A percentile compares a stretch with the other conserved stretches of the same genome.
phyloP scores from a whole-genome alignment of 2,888 invertebrate genomes.

The Piscicola geometra region DNA sequence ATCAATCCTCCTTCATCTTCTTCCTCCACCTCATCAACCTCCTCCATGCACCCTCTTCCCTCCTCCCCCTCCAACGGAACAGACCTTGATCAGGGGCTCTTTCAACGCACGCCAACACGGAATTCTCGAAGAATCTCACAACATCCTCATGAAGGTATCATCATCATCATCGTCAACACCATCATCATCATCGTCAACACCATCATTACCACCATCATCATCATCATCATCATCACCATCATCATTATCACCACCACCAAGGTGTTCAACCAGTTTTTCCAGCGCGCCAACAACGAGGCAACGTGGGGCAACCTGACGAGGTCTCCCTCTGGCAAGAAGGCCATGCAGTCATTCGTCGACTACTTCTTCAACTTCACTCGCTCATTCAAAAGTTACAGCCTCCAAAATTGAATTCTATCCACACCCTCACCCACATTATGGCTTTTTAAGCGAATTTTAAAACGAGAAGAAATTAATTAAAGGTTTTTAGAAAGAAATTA shows the following conservation, averaged over 20 bases:
- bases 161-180: too few relatives aligned
- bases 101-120: conserved; percentile 14
- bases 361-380: conserved; percentile 47
- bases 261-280: conserved; percentile 10
- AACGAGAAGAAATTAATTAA: background rate
- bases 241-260: background rate
- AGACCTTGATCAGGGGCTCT: conserved; percentile 12
- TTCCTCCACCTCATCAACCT: too few relatives aligned
- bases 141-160: conserved; percentile 25
- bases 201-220: too few relatives aligned
- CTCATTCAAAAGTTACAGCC: conserved; percentile 48
- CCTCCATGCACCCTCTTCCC: too few relatives aligned
- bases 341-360: conserved; percentile 46
- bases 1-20: too few relatives aligned
- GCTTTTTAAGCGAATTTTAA: too few relatives aligned
- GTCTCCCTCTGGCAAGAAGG: conserved; percentile 47
- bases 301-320: conserved; percentile 47
- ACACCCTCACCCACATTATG: too few relatives aligned
- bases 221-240: conserved; percentile 1
- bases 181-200: too few relatives aligned
- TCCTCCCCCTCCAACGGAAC: background rate
- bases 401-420: conserved; percentile 35
- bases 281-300: conserved; percentile 22
- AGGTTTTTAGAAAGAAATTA: background rate
- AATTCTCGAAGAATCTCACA: conserved; percentile 19